Evolutionary conservation across 2,113 vertebrate genomes (phyloP), one percentile per base, ranked within the genome.

Genomic region (Rhinolophus ferrumequinum): DNA sequence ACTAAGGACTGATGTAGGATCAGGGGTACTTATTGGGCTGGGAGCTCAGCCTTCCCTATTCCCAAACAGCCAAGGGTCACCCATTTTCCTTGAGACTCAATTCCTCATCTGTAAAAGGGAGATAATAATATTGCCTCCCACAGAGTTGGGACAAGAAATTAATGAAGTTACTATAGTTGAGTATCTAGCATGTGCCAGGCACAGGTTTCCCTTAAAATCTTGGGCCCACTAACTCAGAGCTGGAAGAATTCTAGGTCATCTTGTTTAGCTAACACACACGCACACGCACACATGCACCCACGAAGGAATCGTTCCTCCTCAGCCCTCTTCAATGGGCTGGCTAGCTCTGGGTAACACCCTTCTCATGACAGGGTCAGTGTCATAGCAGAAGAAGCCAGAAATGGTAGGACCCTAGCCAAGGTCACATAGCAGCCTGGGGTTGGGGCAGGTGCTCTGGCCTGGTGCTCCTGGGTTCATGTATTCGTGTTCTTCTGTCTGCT

Each of bases 161-260:
- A 92, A 79, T 88, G 85, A 72, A 41, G 54, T 85, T 69, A 56
- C 41, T 30, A 3, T 76, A 54, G 6, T 30, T 60, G 60, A 77
- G 28, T 91, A 22, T 93, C 47, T 89, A 79, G 75, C 41, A 62
- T 70, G 76, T 75, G 35, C 64, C 47, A 38, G 62, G 54, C 47
- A 89, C 8, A 94, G 60, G 16, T 13, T 88, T 76, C 90, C 86
- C 58, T 73, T 66, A 88, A 97, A 95, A 91, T 86, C 76, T 84
- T 88, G 33, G 38, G 33, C 47, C 21, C 35, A 67, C 5, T 28
- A 70, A 19, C 58, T 90, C 13, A 38, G 85, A 91, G n/a, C 41
- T 75, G 62, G 75, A 90, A 89, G 41, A 44, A 6, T 26, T 88
- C 11, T 41, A 26, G 73, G 26, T 81, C 16, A 13, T 79, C 11